These are phyloP conservation scores for Notospermus geniculatus DNA, from an alignment of 1,140 invertebrate genomes.

Conservation along the genomic window DNA sequence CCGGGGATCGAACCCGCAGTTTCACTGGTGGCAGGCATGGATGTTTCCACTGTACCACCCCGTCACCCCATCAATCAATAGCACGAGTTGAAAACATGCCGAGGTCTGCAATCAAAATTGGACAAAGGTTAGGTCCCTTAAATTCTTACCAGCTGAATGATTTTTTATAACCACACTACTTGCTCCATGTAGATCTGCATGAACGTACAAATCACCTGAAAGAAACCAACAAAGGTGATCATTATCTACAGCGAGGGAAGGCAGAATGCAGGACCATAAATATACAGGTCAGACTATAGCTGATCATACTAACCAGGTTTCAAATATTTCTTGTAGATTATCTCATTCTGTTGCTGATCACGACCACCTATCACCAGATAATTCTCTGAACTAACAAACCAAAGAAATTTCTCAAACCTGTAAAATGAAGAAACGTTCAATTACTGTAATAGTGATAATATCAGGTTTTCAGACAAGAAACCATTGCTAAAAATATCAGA, in stretches of 20 bases:
- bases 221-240: too few relatives aligned
- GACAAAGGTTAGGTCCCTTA: too few relatives aligned
- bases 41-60: too few relatives aligned
- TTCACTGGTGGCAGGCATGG: too few relatives aligned
- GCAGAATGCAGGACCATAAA: too few relatives aligned
- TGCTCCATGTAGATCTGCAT: conserved; percentile 88
- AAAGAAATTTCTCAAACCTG: conserved; percentile 99
- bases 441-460: not conserved
- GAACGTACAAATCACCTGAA: conserved; percentile 57
- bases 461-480: too few relatives aligned
- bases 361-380: conserved; percentile 93
- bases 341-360: conserved; percentile 97
- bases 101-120: too few relatives aligned
- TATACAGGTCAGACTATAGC: not conserved
- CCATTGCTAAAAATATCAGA: too few relatives aligned
- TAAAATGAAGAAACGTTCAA: conserved; percentile 8
- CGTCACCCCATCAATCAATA: too few relatives aligned
- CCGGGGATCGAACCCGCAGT: too few relatives aligned
- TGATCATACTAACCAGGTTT: conserved; percentile 74
- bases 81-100: too few relatives aligned
- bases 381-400: conserved; percentile 99
- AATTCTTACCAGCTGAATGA: conserved; percentile 56
- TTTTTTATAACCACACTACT: conserved; percentile 94
- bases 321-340: conserved; percentile 94
- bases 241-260: too few relatives aligned